Evolutionary conservation across 2,113 vertebrate species (phyloP), one percentile per base, ranked within the genome.

Genomic region (Hiodon tergisus): DNA sequence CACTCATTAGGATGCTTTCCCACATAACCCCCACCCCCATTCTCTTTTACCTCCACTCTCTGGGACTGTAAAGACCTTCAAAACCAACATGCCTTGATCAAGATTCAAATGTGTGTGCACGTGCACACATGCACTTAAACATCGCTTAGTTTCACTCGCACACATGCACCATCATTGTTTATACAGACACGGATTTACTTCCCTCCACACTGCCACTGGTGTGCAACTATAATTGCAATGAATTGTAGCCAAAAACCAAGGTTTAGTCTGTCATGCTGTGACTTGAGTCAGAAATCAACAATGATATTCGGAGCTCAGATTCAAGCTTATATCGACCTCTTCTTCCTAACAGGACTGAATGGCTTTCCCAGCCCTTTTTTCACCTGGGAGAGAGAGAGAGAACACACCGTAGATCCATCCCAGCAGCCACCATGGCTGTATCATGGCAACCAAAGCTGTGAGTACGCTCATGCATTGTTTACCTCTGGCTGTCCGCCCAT

Each of bases 1-100:
- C 76, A 68, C 13, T 53, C 70, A 86, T 86, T 82, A 78, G 65
- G 78, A 88, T 79, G 86, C 79, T 71, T 67, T 68, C 71, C 78
- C 74, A 72, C 65, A 70, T 63, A 68, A 65, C 62, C 52, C 59
- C 73, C 73, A 14, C 46, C 2, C 7, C 52, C 53, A 9, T 54
- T 52, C 54, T 13, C 31, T 3, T 66, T 66, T 4, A 8, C 31
- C 48, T 11, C 3, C 59, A 2, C 3, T 60, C 59, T 60, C 59
- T 60, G 4, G 7, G 3, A 60, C n/a, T 60, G 59, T 4, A 60
- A 60, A 60, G 59, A 13, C 31, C 61, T 63, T 63, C 61, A 63
- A 2, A 17, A 63, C 46, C 6, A 63, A 8, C 46, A 4, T 46
- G 17, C 59, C 4, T 61, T 16, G 14, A n/a, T 62, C 14, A 6